Evolutionary conservation across 2,113 vertebrate species (phyloP).

Genomic region (Nesogale talazaci): DNA sequence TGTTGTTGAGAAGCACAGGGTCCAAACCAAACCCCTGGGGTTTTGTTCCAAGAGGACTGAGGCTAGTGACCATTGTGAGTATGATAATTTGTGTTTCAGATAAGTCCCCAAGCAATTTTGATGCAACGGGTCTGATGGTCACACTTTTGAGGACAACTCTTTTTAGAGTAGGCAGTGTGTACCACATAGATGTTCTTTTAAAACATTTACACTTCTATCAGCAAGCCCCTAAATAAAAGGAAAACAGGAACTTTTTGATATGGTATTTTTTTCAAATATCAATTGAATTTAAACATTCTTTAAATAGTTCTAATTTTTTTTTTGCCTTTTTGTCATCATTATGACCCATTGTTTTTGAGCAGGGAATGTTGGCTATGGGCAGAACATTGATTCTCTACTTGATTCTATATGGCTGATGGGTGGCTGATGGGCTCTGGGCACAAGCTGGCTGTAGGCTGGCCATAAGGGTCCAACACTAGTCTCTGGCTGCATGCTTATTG

Average conservation of each 20-base stretch:
- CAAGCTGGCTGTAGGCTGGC: not conserved
- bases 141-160: too few relatives aligned
- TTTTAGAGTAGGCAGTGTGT: not conserved
- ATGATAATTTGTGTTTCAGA: too few relatives aligned
- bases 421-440: not conserved
- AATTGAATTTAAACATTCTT: not conserved
- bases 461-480: not conserved
- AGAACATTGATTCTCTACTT: not conserved
- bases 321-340: not conserved
- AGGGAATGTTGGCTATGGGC: not conserved
- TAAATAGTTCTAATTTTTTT: not conserved
- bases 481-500: too few relatives aligned
- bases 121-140: too few relatives aligned
- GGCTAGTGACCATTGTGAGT: too few relatives aligned
- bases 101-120: too few relatives aligned
- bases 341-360: not conserved
- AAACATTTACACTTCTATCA: not conserved
- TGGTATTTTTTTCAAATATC: not conserved
- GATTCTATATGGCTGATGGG: not conserved
- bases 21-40: not conserved
- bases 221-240: not conserved
- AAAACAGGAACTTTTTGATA: not conserved
- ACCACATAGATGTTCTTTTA: not conserved
- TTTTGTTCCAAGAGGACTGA: not conserved
- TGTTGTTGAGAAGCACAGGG: not conserved